Percentiles rank a stretch among this genome's conserved stretches.
phyloP scores from a whole-genome alignment of 2,888 invertebrate species.

The Opisthograptis luteolata region DNA sequence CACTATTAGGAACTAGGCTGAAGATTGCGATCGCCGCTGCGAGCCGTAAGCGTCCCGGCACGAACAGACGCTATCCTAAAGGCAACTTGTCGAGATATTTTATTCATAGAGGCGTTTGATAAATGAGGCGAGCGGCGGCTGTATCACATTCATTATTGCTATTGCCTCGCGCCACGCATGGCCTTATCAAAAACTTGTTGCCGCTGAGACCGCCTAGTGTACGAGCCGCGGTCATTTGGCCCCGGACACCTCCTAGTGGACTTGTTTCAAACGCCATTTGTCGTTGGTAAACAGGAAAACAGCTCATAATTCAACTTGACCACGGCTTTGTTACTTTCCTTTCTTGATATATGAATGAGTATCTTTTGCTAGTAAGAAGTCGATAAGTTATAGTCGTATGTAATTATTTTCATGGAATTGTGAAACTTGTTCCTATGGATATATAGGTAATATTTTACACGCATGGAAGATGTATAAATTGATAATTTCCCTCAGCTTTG shows the following conservation, averaged over 20 bases:
- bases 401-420: constrained; percentile 49
- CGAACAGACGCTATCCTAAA: constrained; percentile 72
- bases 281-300: constrained; percentile 68
- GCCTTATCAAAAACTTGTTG: constrained; percentile 81
- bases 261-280: constrained; percentile 70
- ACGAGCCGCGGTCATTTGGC: constrained; percentile 55
- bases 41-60: constrained; percentile 70
- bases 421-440: constrained; percentile 24
- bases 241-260: constrained; percentile 63
- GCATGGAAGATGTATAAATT: constrained; percentile 13
- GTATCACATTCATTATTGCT: constrained; percentile 80
- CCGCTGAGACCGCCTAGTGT: constrained; percentile 63
- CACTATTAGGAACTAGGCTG: constrained; percentile 62
- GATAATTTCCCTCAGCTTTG: constrained; percentile 13
- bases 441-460: constrained; percentile 27
- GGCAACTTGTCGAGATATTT: constrained; percentile 75
- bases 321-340: constrained; percentile 63
- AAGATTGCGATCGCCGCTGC: constrained; percentile 69
- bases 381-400: constrained; percentile 51
- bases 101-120: constrained; percentile 79
- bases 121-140: constrained; percentile 73
- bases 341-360: constrained; percentile 55
- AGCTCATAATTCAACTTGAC: constrained; percentile 67
- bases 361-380: constrained; percentile 42
- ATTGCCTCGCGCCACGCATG: constrained; percentile 71